Evolutionary conservation across 1,140 invertebrate genomes (phyloP).

Genomic region (Zaprionus tsacasi): DNA sequence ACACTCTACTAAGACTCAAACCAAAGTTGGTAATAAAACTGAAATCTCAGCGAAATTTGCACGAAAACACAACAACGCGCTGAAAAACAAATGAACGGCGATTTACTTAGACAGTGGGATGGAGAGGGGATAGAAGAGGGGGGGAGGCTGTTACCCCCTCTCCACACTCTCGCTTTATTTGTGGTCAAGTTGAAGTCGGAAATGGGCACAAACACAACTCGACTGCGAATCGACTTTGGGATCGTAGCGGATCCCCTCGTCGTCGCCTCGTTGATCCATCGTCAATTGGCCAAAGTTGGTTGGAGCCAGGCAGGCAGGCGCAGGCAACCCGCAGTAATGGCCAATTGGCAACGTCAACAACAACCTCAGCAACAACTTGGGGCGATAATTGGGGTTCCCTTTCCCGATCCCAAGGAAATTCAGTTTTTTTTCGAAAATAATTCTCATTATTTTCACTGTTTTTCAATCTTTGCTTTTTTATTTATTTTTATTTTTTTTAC

Average conservation of each 20-base stretch:
- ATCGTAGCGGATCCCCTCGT: conserved; percentile 51
- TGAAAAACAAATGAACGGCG: conserved; percentile 65
- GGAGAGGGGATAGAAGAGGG: background rate
- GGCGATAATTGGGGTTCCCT: conserved; percentile 78
- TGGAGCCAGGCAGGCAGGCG: conserved; percentile 1
- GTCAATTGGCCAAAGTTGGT: conserved; percentile 42
- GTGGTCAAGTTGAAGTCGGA: conserved; percentile 78
- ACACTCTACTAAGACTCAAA: background rate
- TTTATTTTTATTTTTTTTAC: conserved; percentile 8
- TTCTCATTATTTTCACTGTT: conserved; percentile 21
- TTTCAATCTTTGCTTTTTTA: conserved; percentile 1
- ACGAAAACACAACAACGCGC: conserved; percentile 57
- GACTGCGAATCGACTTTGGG: conserved; percentile 4
- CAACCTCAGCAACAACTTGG: conserved; percentile 50
- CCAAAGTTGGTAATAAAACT: conserved; percentile 45
- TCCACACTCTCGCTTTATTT: conserved; percentile 37
- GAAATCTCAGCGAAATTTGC: conserved; percentile 69
- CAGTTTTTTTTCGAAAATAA: conserved; percentile 4
- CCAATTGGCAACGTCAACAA: conserved; percentile 46
- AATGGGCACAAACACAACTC: conserved; percentile 64
- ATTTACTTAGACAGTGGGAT: conserved; percentile 59
- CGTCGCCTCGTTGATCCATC: conserved; percentile 34
- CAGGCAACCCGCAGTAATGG: conserved; percentile 18
- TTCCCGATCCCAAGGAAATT: conserved; percentile 47
- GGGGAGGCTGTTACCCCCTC: background rate